Evolutionary conservation across 2,797 vertebrate species (phyloP), one percentile per base, ranked within the genome.

Genomic region (Scomberomorus guttatus): DNA sequence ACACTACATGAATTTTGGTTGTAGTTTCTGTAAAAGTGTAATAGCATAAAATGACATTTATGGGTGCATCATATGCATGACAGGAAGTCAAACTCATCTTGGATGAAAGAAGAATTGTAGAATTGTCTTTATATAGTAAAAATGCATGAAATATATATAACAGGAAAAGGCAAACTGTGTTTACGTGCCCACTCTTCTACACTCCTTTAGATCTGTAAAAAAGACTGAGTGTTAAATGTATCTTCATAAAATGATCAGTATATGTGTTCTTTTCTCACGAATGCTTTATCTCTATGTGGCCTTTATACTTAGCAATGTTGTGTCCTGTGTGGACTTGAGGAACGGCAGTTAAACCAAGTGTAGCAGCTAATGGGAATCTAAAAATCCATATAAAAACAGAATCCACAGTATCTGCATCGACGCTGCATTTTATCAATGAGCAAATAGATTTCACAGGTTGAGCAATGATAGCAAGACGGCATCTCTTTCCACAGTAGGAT

Each of bases 1-100:
- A 63, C 46, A 67, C 18, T 29, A 42, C 59, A 52, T 65, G 22
- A 76, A 78, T 74, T 71, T 60, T 71, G 54, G 51, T 58, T 70
- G 74, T 67, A 46, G 7, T 12, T 5, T 14, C 58, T 55, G 65
- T 75, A 11, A 65, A 84, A 75, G 55, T 48, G 61, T 32, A 74
- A 67, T 12, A 24, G 65, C 32, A 25, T 79, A 20, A 81, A 74
- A 79, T 58, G 15, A 67, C 59, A 71, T 76, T 62, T 8, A 82
- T 75, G 64, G 20, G 50, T 46, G 24, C 52, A 76, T 79, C 29
- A 79, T 75, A 89, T 84, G 86, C 79, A 92, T 87, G 83, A 75
- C 34, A 57, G 24, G 50, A 72, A 60, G n/a, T 75, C 51, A 78
- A 64, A 69, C 37, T 65, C 17, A 11, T 75, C 57, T 37, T 37